Conservation (phyloP, 2,113 vertebrate genomes). For the Struthidea cinerea region DNA sequence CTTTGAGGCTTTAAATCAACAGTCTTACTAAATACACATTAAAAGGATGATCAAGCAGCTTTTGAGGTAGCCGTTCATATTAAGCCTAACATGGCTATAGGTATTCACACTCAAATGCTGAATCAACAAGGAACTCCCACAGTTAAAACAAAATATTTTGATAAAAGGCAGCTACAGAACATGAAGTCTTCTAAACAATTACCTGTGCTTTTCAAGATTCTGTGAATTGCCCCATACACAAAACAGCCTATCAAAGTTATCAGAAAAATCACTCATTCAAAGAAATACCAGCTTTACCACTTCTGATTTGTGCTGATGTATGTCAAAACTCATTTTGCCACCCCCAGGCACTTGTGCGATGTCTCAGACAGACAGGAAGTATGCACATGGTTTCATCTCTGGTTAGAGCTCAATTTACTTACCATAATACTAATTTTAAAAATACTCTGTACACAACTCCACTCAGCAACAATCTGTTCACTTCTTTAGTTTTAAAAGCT, state of each 20-base stretch:
- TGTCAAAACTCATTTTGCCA: slow-evolving; percentile 30
- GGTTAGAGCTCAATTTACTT: slow-evolving; percentile 9
- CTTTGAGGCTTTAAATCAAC: neutral
- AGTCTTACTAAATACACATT: neutral
- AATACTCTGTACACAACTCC: slow-evolving; percentile 15
- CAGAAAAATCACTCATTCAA: slow-evolving; percentile 11
- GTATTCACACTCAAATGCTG: neutral
- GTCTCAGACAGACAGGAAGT: slow-evolving; percentile 51
- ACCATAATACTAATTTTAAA: slow-evolving; percentile 51
- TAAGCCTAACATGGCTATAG: neutral
- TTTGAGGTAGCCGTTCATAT: neutral
- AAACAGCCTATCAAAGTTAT: neutral
- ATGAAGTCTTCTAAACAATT: neutral
- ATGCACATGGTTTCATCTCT: slow-evolving; percentile 1
- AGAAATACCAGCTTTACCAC: neutral
- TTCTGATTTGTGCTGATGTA: neutral
- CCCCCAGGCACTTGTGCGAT: neutral
- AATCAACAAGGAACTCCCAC: neutral
- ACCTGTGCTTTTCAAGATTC: neutral
- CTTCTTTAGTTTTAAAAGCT: slow-evolving; percentile 23
- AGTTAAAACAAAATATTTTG: neutral
- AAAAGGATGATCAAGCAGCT: neutral
- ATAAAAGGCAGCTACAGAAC: neutral
- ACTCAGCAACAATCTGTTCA: slow-evolving; percentile 37
- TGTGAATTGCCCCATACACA: neutral